Evolutionary conservation across 2,113 vertebrate species (phyloP).

Genomic region (Melanocharis versteri): DNA sequence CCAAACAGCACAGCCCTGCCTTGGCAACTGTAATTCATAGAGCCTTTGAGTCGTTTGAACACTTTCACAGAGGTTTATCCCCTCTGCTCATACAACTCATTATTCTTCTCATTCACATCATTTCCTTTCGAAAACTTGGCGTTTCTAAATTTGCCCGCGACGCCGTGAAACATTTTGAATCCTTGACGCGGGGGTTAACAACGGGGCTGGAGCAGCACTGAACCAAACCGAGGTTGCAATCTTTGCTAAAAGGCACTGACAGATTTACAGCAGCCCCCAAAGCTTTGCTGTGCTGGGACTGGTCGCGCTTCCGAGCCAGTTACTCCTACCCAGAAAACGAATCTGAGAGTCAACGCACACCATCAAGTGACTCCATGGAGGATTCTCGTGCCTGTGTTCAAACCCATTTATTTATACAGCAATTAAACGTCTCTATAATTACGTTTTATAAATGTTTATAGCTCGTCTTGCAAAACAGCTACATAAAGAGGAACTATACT

Average conservation of each 20-base stretch:
- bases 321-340: conserved; percentile 2
- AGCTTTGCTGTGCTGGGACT: conserved; percentile 24
- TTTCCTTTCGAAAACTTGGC: not conserved
- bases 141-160: not conserved
- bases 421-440: not conserved
- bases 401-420: conserved; percentile 14
- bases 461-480: not conserved
- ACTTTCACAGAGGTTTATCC: not conserved
- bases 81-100: not conserved
- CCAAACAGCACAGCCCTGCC: not conserved
- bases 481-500: not conserved
- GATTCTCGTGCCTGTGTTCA: not conserved
- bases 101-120: not conserved
- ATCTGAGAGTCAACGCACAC: not conserved
- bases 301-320: not conserved
- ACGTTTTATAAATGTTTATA: not conserved
- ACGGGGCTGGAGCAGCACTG: not conserved
- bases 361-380: conserved; percentile 18
- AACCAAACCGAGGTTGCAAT: conserved; percentile 16
- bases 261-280: conserved; percentile 24
- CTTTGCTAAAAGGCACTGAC: conserved; percentile 47
- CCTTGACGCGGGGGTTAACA: not conserved
- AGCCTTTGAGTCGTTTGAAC: not conserved
- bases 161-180: not conserved
- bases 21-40: not conserved